These are phyloP conservation scores for Aphelocoma californica DNA, from an alignment of 2,797 vertebrate species.

Conservation along the genomic window DNA sequence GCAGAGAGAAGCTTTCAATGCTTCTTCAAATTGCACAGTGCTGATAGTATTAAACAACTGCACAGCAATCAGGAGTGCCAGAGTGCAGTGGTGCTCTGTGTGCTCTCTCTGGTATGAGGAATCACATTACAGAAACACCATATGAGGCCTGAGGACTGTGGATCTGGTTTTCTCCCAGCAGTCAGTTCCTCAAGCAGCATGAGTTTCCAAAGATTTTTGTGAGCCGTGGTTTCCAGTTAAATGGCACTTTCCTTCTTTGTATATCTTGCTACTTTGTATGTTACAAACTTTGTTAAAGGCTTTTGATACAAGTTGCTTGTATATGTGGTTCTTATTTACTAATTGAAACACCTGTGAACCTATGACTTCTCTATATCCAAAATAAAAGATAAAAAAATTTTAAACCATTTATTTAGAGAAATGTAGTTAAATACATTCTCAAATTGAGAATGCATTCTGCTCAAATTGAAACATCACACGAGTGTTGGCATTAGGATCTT, in stretches of 20 bases:
- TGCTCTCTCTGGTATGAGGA: not conserved
- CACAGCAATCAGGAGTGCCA: not conserved
- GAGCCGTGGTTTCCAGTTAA: not conserved
- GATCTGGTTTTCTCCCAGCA: not conserved
- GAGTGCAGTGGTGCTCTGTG: not conserved
- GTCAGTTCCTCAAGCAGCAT: not conserved
- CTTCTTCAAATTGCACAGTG: not conserved
- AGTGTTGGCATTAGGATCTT: not conserved
- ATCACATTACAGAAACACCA: not conserved
- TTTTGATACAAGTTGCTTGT: not conserved
- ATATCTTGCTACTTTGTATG: not conserved
- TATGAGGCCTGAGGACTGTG: not conserved
- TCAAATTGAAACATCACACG: not conserved
- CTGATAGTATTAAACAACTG: not conserved
- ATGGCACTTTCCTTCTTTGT: not conserved
- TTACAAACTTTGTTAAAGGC: not conserved
- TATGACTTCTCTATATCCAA: not conserved
- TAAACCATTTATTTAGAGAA: not conserved
- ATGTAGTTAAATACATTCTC: not conserved
- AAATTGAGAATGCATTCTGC: not conserved
- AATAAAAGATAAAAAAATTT: not conserved
- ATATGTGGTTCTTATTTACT: not conserved
- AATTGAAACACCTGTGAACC: not conserved
- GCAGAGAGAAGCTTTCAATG: not conserved
- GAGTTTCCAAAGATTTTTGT: not conserved